A percentile compares a stretch with the other conserved stretches of the same genome.
Conservation (phyloP, 1,140 invertebrate species). For the Orchesella cincta region DNA sequence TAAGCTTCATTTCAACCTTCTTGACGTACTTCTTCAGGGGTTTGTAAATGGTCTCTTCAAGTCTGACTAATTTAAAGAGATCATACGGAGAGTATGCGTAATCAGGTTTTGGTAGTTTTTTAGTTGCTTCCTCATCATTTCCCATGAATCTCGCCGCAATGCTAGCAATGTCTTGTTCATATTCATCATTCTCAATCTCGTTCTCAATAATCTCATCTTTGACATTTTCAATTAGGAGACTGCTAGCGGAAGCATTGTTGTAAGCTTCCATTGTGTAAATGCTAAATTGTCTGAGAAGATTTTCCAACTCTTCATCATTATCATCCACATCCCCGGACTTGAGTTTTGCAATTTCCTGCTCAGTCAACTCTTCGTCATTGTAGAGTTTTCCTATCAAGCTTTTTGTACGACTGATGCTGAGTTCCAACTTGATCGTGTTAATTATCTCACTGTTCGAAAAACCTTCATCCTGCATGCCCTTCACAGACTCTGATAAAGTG, state of each 20-base stretch:
- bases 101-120: neutral
- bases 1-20: neutral
- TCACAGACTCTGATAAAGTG: neutral
- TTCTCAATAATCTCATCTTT: too few species aligned
- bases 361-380: neutral
- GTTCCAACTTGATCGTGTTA: neutral
- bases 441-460: neutral
- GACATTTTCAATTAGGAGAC: too few species aligned
- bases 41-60: neutral
- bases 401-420: neutral
- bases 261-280: neutral
- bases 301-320: neutral
- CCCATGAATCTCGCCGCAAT: too few species aligned
- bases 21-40: neutral
- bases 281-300: neutral
- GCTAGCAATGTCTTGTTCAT: too few species aligned
- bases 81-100: slow-evolving; percentile 18
- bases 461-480: neutral
- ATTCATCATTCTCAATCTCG: too few species aligned
- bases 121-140: too few species aligned
- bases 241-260: too few species aligned
- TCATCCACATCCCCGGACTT: slow-evolving; percentile 10
- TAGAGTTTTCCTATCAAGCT: neutral
- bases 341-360: neutral
- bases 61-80: neutral